Evolutionary conservation across 2,888 invertebrate genomes (phyloP), one percentile per base, ranked within the genome.

Genomic region (Calameuta filiformis): DNA sequence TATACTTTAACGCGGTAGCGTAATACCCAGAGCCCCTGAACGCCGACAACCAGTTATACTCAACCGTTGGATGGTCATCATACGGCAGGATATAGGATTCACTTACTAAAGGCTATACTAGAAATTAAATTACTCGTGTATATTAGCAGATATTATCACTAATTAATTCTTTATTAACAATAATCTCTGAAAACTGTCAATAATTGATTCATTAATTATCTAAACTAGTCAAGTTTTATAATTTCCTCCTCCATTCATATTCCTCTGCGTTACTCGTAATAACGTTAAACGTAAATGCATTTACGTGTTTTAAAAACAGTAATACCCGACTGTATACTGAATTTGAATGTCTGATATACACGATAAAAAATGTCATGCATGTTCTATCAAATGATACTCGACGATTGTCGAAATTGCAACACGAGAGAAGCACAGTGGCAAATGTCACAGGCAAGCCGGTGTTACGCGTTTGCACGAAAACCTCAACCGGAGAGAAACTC

Each of bases 401-500:
- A 9, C 56, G 23, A 56, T 56, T 15, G 15, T 56, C 56, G 23
- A 56, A 23, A 56, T 23, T 56, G 9, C 3, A 56, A 56, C 23
- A 23, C 9, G 23, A 3, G 56, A 56, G 23, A 23, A 23, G 56
- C 56, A 56, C 56, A 56, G 56, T 23, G 56, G 56, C 56, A 56
- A 56, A 56, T 56, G 56, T 56, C 56, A 56, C 23, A 56, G 23
- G 56, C 56, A 56, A 56, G 56, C 56, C 9, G 9, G 56, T 56
- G 56, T 23, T 56, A 23, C 73, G 76, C 79, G 76, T 79, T 79
- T 79, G 80, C 81, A 79, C 77, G 78, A 82, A 81, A 83, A 80
- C 81, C 81, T 83, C 80, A 77, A 75, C 80, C 81, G 79, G 79
- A 81, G 77, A 81, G 80, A 83, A 83, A 81, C 83, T 83, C 79